Evolutionary conservation across 2,888 invertebrate species (phyloP), one percentile per base, ranked within the genome.

Genomic region (Aphidoletes aphidimyza): DNA sequence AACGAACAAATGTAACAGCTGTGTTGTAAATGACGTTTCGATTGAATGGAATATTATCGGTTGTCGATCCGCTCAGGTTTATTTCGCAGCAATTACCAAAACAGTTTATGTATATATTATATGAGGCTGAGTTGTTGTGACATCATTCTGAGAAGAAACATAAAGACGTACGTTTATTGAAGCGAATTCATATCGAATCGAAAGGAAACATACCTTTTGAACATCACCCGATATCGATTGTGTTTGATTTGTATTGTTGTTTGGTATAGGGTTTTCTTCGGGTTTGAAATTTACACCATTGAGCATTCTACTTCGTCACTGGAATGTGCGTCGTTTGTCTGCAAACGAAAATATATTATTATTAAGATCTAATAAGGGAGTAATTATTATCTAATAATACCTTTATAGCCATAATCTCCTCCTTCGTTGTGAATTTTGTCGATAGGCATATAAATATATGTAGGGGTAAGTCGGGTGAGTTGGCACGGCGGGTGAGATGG

Each of bases 341-440:
- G 47, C 47, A 47, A 47, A 47, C 47, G 17, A 47, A 47, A 47
- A 47, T 47, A 47, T 47, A 47, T 47, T 47, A 47, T 47, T 47
- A 47, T 47, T 47, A 47, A 47, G 47, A 47, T 47, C 47, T 47
- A 47, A 47, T 47, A 47, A 14, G 47, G 47, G 47, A 47, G 17
- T 5, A 47, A 47, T 47, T 11, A 47, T 47, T n/a, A n/a, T n/a
- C n/a, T n/a, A n/a, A n/a, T n/a, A n/a, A 47, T 47, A 47, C 47
- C 47, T 47, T 47, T 47, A 47, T 47, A 47, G 47, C 47, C 47
- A 47, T 47, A n/a, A n/a, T n/a, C n/a, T n/a, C n/a, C n/a, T n/a
- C n/a, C n/a, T 47, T 47, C 47, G 47, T 47, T 47, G 47, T 47
- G 47, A 47, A 47, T 47, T 47, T 47, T 47, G 47, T 47, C 47